Base-by-base conservation (phyloP, 1,140 invertebrate species). In the Ips typographus region DNA sequence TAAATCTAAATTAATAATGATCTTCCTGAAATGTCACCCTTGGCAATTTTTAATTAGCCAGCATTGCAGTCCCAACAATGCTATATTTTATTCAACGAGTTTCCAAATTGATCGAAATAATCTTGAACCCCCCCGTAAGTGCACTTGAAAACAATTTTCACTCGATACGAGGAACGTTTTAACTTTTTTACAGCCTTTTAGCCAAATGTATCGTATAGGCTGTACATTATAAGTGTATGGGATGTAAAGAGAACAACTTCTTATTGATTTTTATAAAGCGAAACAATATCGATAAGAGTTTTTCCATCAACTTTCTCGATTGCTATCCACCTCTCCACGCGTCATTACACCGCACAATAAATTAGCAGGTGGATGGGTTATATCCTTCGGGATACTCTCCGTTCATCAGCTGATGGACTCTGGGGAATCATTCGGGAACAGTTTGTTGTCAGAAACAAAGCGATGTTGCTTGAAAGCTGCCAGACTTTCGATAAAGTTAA, bases 351-450 rank as follows among this genome's bases (percentile, higher is more conserved):
- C 44, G 44, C 44, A 40, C 59, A 62, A 71, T 71, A 71, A 71
- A 71, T 71, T 71, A 71, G 62, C 69, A 66, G 69, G 63, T 71
- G 57, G 69, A 65, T 55, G 40, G 53, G 63, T 65, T 49, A 49
- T 52, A 62, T 68, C 71, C 65, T 60, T 43, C 6, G 65, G 60
- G 70, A 63, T 59, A 39, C 41, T 37, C 53, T 71, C 44, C 44
- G 70, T 71, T 71, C 65, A 71, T 71, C 70, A 71, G 70, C 52
- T 71, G 65, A 71, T 71, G 70, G 59, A 71, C 70, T 68, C 70
- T 40, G 38, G 65, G 65, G 70, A 56, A 68, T 71, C 58, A 49
- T 62, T 37, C 66, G 59, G 66, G 40, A 61, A 53, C 40, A 68
- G 58, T 47, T 39, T 52, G 22, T 22, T 68, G 40, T 51, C 22